Percentiles rank a stretch among this genome's conserved stretches.
Evolutionary conservation across 2,888 invertebrate genomes (phyloP).

Genomic region (Protodeltote pygarga): DNA sequence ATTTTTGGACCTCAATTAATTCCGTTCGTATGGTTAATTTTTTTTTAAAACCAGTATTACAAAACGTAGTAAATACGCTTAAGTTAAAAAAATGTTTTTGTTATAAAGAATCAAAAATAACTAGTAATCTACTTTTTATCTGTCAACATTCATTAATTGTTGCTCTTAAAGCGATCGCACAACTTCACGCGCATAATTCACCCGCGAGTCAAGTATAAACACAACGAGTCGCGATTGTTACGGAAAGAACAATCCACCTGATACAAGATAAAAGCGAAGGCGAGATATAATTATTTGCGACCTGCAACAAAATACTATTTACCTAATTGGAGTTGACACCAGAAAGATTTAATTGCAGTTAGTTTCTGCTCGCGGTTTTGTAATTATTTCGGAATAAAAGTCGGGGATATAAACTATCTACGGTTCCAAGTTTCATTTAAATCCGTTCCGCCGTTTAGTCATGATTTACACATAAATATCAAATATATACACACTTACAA

Average conservation of each 20-base stretch:
- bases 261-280: slow-evolving; percentile 79
- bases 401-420: too few species aligned
- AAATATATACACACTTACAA: too few species aligned
- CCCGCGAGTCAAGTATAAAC: slow-evolving; percentile 67
- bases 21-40: too few species aligned
- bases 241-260: slow-evolving; percentile 75
- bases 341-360: slow-evolving; percentile 38
- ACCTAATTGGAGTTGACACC: slow-evolving; percentile 77
- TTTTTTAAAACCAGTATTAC: too few species aligned
- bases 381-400: too few species aligned
- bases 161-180: slow-evolving; percentile 44
- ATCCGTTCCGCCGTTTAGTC: too few species aligned
- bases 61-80: too few species aligned
- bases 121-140: slow-evolving; percentile 20
- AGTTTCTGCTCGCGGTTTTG: too few species aligned
- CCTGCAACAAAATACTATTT: slow-evolving; percentile 72
- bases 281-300: slow-evolving; percentile 77
- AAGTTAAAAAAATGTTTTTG: too few species aligned
- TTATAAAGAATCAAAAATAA: slow-evolving; percentile 7
- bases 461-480: too few species aligned
- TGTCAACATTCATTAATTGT: slow-evolving; percentile 33
- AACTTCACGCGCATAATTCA: slow-evolving; percentile 62
- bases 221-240: slow-evolving; percentile 72
- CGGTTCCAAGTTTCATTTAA: too few species aligned
- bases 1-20: slow-evolving; percentile 12